Evolutionary conservation across 2,797 vertebrate species (phyloP).

Genomic region (Agapornis canus): DNA sequence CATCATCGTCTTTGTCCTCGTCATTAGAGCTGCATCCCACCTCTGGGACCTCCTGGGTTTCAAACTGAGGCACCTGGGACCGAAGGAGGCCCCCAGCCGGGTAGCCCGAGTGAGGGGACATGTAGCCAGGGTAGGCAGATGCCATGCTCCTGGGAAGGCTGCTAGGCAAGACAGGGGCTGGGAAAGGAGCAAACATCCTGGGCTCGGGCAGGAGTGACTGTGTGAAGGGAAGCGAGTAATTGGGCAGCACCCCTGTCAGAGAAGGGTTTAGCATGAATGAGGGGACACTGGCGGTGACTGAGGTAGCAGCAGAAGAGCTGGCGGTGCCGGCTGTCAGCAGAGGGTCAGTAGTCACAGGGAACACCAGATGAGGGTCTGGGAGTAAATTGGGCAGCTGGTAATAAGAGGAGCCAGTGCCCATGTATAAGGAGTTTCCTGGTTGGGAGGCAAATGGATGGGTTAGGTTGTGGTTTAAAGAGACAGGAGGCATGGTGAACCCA

Average conservation of each 20-base stretch:
- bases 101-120: conserved; percentile 81
- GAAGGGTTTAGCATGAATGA: conserved; percentile 92
- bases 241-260: conserved; percentile 88
- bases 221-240: conserved; percentile 89
- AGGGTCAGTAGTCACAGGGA: conserved; percentile 89
- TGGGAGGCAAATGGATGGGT: conserved; percentile 87
- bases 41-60: conserved; percentile 83
- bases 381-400: conserved; percentile 91
- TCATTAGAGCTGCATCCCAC: conserved; percentile 94
- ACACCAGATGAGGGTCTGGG: conserved; percentile 91
- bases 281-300: conserved; percentile 86
- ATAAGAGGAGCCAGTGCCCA: conserved; percentile 87
- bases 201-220: conserved; percentile 91
- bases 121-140: conserved; percentile 81
- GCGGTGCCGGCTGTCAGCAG: conserved; percentile 84
- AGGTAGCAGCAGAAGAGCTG: conserved; percentile 86
- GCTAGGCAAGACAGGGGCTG: conserved; percentile 83
- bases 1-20: conserved; percentile 86
- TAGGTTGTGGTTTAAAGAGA: conserved; percentile 91
- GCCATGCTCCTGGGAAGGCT: conserved; percentile 83
- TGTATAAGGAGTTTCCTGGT: conserved; percentile 88
- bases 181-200: conserved; percentile 89
- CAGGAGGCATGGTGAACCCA: conserved; percentile 85
- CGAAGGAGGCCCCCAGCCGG: conserved; percentile 81
- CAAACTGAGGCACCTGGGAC: conserved; percentile 86